These are phyloP conservation scores for Calvadosia cruxmelitensis DNA, from an alignment of 30 jellyfish, hydroid and myxozoan species.

Conservation along the genomic window DNA sequence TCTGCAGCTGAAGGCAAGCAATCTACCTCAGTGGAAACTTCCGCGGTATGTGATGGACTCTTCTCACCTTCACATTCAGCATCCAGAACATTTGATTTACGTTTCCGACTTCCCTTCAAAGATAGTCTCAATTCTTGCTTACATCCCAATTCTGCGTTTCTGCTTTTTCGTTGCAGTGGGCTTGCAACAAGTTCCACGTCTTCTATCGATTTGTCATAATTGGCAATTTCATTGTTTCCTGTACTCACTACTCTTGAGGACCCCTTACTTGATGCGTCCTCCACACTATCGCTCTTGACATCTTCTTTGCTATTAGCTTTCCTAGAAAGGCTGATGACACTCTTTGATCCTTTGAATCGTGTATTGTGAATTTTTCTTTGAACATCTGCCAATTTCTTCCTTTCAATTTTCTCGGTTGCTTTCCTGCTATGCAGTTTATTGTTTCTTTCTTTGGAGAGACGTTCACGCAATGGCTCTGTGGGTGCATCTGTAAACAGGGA, in stretches of 20 bases:
- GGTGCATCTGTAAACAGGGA: no score
- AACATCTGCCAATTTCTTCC: not conserved
- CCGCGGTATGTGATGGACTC: no score
- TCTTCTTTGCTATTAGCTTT: not conserved
- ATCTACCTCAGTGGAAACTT: no score
- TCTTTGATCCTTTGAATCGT: conserved; percentile 8
- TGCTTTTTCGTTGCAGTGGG: not conserved
- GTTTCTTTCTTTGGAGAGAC: not conserved
- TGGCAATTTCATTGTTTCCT: no score
- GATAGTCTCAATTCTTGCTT: not conserved
- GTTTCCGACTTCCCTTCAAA: not conserved
- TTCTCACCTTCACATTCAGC: not conserved
- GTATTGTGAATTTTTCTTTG: conserved; percentile 3
- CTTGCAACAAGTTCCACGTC: not conserved
- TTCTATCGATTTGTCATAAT: no score
- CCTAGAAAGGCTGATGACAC: not conserved
- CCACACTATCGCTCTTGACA: no score
- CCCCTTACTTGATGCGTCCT: no score
- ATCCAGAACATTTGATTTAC: not conserved
- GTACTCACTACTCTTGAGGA: no score
- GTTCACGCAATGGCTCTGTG: not conserved
- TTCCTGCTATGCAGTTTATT: not conserved
- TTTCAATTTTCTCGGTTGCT: not conserved
- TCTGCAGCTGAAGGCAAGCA: no score
- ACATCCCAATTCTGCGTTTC: not conserved